Conservation (phyloP, 2,113 vertebrate genomes). For the Cervus canadensis region DNA sequence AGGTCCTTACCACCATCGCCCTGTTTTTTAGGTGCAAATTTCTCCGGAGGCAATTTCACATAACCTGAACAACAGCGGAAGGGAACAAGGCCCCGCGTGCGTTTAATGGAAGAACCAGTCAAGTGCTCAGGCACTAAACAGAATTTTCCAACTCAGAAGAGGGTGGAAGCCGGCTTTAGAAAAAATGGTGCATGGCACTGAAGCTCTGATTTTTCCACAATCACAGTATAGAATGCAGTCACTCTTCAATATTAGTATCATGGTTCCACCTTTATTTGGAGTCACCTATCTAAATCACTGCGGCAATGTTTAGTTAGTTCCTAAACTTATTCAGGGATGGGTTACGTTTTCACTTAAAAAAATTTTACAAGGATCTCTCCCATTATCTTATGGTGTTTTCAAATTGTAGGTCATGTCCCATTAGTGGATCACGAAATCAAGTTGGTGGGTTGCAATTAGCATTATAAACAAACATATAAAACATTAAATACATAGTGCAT, state of each 20-base stretch:
- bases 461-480: background rate
- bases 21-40: slow-evolving; percentile 95
- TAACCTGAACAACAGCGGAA: slow-evolving; percentile 81
- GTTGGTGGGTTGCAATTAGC: background rate
- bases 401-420: background rate
- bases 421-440: background rate
- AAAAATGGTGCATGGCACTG: background rate
- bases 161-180: accelerated
- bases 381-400: background rate
- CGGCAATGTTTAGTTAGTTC: background rate
- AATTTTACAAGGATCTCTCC: background rate
- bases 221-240: background rate
- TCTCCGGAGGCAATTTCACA: slow-evolving; percentile 97
- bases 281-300: background rate
- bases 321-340: background rate
- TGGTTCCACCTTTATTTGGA: background rate
- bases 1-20: slow-evolving; percentile 93
- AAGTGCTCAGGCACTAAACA: too few species aligned
- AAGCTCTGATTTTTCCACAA: background rate
- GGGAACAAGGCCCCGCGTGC: background rate
- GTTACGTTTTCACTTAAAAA: background rate
- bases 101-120: background rate
- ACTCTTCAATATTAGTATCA: background rate
- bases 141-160: background rate
- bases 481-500: background rate